phyloP scores from a whole-genome alignment of 2,797 vertebrate species.

The Urophycis tenuis region DNA sequence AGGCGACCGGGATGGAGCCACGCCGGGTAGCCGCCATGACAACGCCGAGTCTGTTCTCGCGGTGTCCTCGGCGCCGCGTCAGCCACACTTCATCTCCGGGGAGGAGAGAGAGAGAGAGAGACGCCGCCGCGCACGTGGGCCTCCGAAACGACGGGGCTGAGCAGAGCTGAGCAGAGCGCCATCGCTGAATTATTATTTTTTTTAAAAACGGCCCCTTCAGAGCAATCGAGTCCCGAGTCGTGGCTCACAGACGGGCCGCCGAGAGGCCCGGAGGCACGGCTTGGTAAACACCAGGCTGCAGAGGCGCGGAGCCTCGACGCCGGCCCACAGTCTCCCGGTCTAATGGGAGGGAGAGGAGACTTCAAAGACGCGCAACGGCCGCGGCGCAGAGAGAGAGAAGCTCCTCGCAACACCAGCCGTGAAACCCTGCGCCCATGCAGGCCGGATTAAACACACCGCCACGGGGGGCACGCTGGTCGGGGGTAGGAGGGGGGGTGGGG shows the following conservation, averaged over 20 bases:
- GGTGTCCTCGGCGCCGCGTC: slow-evolving; percentile 35
- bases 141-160: too few species aligned
- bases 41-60: too few species aligned
- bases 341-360: background rate
- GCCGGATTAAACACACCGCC: slow-evolving; percentile 59
- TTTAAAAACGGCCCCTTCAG: background rate
- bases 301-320: background rate
- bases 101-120: slow-evolving; percentile 40
- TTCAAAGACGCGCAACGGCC: slow-evolving; percentile 28
- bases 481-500: slow-evolving; percentile 29
- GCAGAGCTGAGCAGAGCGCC: background rate
- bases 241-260: background rate
- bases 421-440: slow-evolving; percentile 53
- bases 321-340: background rate
- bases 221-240: background rate
- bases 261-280: slow-evolving; percentile 26
- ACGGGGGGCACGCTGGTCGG: too few species aligned
- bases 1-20: too few species aligned
- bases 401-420: slow-evolving; percentile 49
- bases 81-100: slow-evolving; percentile 45
- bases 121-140: too few species aligned
- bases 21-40: too few species aligned
- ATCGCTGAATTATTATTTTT: background rate
- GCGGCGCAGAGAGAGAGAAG: slow-evolving; percentile 43
- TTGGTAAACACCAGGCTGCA: background rate